Evolutionary conservation across 1,140 invertebrate species (phyloP).

Genomic region (Caligus rogercresseyi): DNA sequence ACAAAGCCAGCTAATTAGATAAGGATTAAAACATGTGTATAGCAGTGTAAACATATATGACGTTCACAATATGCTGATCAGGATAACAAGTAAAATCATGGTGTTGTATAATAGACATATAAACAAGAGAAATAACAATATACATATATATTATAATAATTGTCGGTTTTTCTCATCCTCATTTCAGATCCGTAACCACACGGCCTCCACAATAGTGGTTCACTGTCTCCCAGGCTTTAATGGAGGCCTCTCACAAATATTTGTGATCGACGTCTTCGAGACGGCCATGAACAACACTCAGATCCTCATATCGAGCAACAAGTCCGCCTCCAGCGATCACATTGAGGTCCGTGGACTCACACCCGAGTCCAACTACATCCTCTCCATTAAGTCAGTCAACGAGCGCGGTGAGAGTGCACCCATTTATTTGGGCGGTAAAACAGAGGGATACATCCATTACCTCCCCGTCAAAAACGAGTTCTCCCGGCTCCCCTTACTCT

Average conservation of each 20-base stretch:
- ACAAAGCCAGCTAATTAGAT: too few relatives aligned
- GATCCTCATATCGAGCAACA: conserved; percentile 5
- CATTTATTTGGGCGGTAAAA: conserved; percentile 13
- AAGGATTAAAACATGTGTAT: too few relatives aligned
- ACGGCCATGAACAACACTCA: conserved; percentile 25
- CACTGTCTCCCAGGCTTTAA: conserved; percentile 57
- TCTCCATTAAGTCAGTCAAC: conserved; percentile 12
- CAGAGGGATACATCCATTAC: background rate
- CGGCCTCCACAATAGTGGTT: conserved; percentile 37
- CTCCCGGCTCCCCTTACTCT: conserved; percentile 10
- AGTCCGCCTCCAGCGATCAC: background rate
- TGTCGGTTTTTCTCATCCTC: background rate
- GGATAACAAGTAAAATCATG: too few relatives aligned
- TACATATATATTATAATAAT: too few relatives aligned
- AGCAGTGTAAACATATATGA: too few relatives aligned
- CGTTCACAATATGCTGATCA: too few relatives aligned
- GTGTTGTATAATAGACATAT: too few relatives aligned
- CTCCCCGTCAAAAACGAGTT: background rate
- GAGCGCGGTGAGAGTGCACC: conserved; percentile 13
- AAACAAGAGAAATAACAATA: too few relatives aligned
- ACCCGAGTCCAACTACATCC: conserved; percentile 15
- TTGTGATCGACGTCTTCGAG: conserved; percentile 58
- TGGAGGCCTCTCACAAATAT: conserved; percentile 60
- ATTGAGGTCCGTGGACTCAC: conserved; percentile 2
- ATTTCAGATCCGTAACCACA: conserved; percentile 11